Evolutionary conservation across 1,140 invertebrate species (phyloP).

Genomic region (Hylaeus anthracinus): DNA sequence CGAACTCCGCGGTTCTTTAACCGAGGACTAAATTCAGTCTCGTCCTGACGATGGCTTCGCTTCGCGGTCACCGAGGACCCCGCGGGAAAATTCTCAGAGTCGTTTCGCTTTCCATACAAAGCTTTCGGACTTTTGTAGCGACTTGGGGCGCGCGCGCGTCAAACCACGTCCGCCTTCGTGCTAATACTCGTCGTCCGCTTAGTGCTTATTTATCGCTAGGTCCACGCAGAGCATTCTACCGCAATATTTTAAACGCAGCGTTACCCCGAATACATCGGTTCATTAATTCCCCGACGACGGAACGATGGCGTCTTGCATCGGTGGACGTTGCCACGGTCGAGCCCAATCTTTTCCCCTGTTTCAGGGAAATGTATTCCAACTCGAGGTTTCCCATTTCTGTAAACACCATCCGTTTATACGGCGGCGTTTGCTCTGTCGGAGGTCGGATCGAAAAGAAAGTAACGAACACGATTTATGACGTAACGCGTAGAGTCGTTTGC

Average conservation of each 20-base stretch:
- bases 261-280: constrained; percentile 27
- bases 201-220: not conserved
- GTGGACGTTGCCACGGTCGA: constrained; percentile 18
- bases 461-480: not conserved
- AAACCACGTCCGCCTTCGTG: not conserved
- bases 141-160: not conserved
- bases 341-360: constrained; percentile 42
- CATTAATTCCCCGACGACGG: constrained; percentile 46
- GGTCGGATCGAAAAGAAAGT: not conserved
- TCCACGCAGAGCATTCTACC: not conserved
- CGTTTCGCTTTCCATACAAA: constrained; percentile 38
- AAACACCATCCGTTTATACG: not conserved
- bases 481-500: not conserved
- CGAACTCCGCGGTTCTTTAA: constrained; percentile 34
- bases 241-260: not conserved
- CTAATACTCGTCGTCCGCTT: not conserved
- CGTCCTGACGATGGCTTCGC: constrained; percentile 10
- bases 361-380: not conserved
- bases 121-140: constrained; percentile 7
- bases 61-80: not conserved
- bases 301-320: constrained; percentile 41
- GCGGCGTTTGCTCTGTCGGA: not conserved
- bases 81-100: constrained; percentile 38
- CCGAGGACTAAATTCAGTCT: constrained; percentile 43
- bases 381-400: not conserved